Evolutionary conservation across 2,888 invertebrate genomes (phyloP), one percentile per base, ranked within the genome.

Genomic region (Pterostichus niger): DNA sequence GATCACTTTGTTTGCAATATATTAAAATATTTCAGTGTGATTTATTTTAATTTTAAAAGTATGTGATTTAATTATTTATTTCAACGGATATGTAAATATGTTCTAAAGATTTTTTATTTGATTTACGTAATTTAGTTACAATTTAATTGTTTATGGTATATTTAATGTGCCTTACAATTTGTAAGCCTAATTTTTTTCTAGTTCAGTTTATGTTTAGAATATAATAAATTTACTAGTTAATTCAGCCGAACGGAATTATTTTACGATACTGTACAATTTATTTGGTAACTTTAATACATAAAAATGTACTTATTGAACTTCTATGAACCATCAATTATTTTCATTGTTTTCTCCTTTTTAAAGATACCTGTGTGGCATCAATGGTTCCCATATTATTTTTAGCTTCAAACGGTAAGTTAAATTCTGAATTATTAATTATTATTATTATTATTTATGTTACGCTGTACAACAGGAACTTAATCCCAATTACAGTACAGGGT

Each of bases 141-240:
- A 40, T 40, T 40, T 40, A 78, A 78, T 78, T 78, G 61, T 78
- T 35, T 44, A 15, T 56, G 54, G 59, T 82, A 82, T 82, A 82
- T 82, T 80, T 68, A 68, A 82, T 75, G 82, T 82, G 82, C 82
- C 82, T 82, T 82, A 82, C 82, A 82, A 49, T 82, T 52, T 68
- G 75, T 75, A 75, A 82, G 82, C 82, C 82, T 82, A 82, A 82
- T 82, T 73, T 73, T 75, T 75, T 56, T 73, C 77, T 77, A 71
- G 77, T 77, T 77, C 40, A 56, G 35, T 77, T 77, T 56, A 56
- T 40, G 5, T 77, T 49, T 31, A 31, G 75, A 31, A 52, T 10
- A 75, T 6, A 64, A 3, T 17, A 56, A 56, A 17, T 71, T 40
- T 44, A 15, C 13, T 71, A 71, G 44, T 71, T 71, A 17, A 44